Base-by-base conservation (phyloP, 2,797 vertebrate genomes). In the Paguma larvata region DNA sequence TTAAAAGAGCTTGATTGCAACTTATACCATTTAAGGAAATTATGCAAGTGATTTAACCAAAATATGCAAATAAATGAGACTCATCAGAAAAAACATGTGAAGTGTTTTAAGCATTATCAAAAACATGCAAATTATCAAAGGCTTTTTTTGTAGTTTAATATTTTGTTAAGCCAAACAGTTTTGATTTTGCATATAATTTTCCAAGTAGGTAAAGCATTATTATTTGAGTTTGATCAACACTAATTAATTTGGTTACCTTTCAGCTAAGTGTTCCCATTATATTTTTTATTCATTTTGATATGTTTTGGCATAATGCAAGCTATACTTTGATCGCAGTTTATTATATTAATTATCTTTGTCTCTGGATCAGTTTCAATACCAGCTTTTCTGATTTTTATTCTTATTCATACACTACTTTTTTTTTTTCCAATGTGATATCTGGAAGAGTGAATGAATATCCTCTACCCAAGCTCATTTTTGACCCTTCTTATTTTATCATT, bases 161-260 rank as follows among this genome's bases (percentile, higher is more conserved):
- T 67, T 90, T 82, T 95, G 48, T 62, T 92, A 56, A 68, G 6
- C 8, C 9, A 70, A 72, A 73, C 5, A 44, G 41, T 84, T 86
- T 91, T 93, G 25, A 88, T 87, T 79, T 90, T 63, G n/a, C 21
- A 38, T 51, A 27, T 53, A 63, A 84, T 84, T 96, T 87, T 92
- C 34, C 19, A 90, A 88, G 16, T 56, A 91, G 16, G 18, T 89
- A 79, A 85, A 68, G 15, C 12, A 48, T 41, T 80, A 48, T 91
- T 95, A 48, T 87, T 92, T 92, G 56, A 83, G 13, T 90, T 85
- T 88, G 65, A 92, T 80, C 48, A 94, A 68, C 13, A 82, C 13
- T 4, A 82, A 38, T 88, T 89, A 95, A 85, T 73, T 86, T 70
- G 6, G 19, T 77, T 86, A 65, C 13, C 12, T 85, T 77, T 84